phyloP scores from a whole-genome alignment of 2,113 vertebrate species.

The Lota lota region DNA sequence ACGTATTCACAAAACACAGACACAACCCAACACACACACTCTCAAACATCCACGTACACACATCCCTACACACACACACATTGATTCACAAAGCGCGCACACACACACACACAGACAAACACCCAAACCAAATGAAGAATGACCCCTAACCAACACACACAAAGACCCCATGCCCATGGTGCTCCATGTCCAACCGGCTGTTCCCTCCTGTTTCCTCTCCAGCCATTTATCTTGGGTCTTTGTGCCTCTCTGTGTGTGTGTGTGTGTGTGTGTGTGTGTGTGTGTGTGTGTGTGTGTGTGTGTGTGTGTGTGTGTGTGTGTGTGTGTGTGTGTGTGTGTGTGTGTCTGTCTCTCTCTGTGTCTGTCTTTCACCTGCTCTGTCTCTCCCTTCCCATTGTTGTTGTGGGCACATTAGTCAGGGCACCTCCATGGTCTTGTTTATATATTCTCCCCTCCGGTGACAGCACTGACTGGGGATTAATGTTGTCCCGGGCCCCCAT shows the following conservation, averaged over 20 bases:
- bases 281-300: no score
- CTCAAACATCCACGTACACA: not conserved
- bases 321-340: no score
- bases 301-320: no score
- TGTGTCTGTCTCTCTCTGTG: not conserved
- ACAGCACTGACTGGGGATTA: slow-evolving; percentile 35
- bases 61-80: not conserved
- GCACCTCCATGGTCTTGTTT: slow-evolving; percentile 41
- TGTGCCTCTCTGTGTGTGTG: not conserved
- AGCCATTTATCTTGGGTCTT: no score
- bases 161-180: no score
- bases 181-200: no score
- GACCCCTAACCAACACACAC: no score
- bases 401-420: slow-evolving; percentile 30
- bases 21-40: not conserved
- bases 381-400: not conserved
- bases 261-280: not conserved
- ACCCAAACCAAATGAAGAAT: not conserved
- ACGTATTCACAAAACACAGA: no score
- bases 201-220: no score
- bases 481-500: slow-evolving; percentile 34
- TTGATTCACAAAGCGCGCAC: no score
- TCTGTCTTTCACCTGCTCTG: not conserved
- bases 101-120: not conserved
- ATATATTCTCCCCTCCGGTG: slow-evolving; percentile 17